Evolutionary conservation across 2,888 invertebrate species (phyloP).

Genomic region (Aelia acuminata): DNA sequence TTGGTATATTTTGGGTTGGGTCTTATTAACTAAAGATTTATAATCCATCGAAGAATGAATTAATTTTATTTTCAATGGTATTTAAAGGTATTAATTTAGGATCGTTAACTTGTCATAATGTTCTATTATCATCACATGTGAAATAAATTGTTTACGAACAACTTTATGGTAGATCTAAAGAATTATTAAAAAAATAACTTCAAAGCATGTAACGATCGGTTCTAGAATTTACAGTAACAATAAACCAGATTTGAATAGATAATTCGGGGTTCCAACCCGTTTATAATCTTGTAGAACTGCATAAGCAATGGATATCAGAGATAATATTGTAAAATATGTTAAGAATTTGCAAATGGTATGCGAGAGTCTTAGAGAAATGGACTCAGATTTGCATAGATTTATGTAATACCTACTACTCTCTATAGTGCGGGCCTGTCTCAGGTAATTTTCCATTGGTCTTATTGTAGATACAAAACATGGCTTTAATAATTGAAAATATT

Average conservation of each 20-base stretch:
- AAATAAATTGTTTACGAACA: not conserved
- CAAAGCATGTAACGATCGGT: not conserved
- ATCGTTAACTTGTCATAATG: not conserved
- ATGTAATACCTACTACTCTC: not conserved
- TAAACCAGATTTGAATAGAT: not conserved
- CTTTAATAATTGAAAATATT: too few relatives aligned
- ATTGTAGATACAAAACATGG: not conserved
- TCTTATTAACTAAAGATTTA: not conserved
- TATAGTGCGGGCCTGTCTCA: not conserved
- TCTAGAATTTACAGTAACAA: not conserved
- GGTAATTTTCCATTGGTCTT: not conserved
- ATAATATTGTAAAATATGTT: not conserved
- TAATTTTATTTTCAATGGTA: not conserved
- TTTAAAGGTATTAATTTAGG: constrained; percentile 9
- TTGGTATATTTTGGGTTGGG: not conserved
- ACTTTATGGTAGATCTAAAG: not conserved
- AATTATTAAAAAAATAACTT: not conserved
- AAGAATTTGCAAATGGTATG: not conserved
- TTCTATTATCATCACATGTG: not conserved
- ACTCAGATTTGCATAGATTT: not conserved
- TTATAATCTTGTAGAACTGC: not conserved
- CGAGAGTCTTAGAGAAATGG: not conserved
- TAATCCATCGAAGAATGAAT: not conserved
- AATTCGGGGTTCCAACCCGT: not conserved
- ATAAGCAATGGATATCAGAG: not conserved